Evolutionary conservation across 2,888 invertebrate species (phyloP).

Genomic region (Tenthredo notha): DNA sequence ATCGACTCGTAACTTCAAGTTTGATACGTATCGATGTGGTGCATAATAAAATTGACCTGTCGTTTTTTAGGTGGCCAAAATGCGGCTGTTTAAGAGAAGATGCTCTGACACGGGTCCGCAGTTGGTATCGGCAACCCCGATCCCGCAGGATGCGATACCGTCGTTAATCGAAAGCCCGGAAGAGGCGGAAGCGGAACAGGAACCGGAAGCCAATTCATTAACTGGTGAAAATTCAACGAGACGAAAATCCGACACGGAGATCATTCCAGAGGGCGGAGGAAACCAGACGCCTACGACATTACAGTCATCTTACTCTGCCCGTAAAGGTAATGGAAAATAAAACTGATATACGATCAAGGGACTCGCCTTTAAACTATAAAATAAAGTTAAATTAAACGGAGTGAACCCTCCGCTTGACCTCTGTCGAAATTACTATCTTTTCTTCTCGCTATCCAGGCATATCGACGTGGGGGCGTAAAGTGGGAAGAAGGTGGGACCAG

Average conservation of each 20-base stretch:
- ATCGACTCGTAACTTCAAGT: not conserved
- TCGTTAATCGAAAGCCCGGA: constrained; percentile 37
- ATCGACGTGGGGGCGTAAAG: constrained; percentile 82
- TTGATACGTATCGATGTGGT: no score
- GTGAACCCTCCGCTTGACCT: not conserved
- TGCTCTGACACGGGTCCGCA: constrained; percentile 82
- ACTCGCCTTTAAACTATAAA: not conserved
- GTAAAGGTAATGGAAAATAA: constrained; percentile 68
- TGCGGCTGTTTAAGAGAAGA: constrained; percentile 81
- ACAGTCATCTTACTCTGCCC: constrained; percentile 70
- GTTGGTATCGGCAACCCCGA: constrained; percentile 78
- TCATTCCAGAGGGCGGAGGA: constrained; percentile 57
- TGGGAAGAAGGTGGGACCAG: constrained; percentile 83
- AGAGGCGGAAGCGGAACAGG: not conserved
- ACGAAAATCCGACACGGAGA: constrained; percentile 51
- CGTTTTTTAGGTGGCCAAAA: constrained; percentile 61
- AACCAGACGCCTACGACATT: constrained; percentile 64
- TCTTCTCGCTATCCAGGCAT: constrained; percentile 77
- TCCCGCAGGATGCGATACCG: constrained; percentile 66
- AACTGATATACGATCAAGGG: constrained; percentile 29
- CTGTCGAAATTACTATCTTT: constrained; percentile 1
- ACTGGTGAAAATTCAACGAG: constrained; percentile 50
- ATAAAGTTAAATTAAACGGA: not conserved
- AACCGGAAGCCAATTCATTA: constrained; percentile 44
- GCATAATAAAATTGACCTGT: not conserved